Percentiles rank a stretch among this genome's conserved stretches.
phyloP scores from a whole-genome alignment of 2,797 vertebrate genomes.

The Coluber constrictor region DNA sequence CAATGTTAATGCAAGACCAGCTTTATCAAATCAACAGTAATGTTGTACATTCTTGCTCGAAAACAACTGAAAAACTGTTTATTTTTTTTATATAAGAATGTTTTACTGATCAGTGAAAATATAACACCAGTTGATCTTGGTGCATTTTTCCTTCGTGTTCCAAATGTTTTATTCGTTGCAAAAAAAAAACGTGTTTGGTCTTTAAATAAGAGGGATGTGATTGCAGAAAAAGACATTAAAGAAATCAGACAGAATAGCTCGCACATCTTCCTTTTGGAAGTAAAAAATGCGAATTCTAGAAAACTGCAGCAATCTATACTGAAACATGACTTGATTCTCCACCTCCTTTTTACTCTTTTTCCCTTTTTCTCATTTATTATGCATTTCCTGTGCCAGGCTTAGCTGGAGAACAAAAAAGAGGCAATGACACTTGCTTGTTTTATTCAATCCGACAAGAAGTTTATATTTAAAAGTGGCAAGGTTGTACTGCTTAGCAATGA shows the following conservation, averaged over 20 bases:
- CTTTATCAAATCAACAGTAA: not conserved
- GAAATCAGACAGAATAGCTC: slow-evolving; percentile 5
- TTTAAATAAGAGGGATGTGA: not conserved
- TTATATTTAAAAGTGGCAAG: slow-evolving; percentile 36
- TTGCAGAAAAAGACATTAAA: slow-evolving; percentile 14
- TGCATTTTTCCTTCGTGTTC: not conserved
- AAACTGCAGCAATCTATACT: slow-evolving; percentile 23
- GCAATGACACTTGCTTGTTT: slow-evolving; percentile 47
- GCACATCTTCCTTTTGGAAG: not conserved
- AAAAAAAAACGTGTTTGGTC: slow-evolving; percentile 17
- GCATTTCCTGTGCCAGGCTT: slow-evolving; percentile 17
- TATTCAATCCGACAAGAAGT: slow-evolving; percentile 42
- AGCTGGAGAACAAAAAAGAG: too few species aligned
- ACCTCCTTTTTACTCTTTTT: not conserved
- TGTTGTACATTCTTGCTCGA: not conserved
- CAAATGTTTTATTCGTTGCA: slow-evolving; percentile 18
- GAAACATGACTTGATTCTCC: not conserved
- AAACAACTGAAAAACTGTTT: not conserved
- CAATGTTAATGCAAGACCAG: not conserved
- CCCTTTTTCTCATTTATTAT: not conserved
- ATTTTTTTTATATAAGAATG: not conserved
- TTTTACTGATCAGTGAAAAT: not conserved
- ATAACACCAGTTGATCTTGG: not conserved
- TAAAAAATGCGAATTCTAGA: slow-evolving; percentile 15
- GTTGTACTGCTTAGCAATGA: slow-evolving; percentile 1